A percentile compares a stretch with the other conserved stretches of the same genome.
Conservation (phyloP, 2,797 vertebrate species). For the Nannoperca australis region DNA sequence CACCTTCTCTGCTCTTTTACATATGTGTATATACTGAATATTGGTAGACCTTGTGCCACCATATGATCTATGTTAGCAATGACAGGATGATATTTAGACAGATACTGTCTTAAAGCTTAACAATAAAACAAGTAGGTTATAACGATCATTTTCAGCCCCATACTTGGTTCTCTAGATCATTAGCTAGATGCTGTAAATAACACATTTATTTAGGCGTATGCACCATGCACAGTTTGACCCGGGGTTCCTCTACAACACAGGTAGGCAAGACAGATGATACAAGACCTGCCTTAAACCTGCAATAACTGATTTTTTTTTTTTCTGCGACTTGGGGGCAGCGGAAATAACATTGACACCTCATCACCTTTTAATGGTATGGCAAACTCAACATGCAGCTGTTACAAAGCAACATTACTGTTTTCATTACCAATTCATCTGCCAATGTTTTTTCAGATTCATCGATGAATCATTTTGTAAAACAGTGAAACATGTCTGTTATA, state of each 20-base stretch:
- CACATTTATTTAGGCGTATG: background rate
- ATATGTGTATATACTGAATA: background rate
- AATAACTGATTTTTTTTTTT: background rate
- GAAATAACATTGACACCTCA: background rate
- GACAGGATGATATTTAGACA: background rate
- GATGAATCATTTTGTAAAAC: too few species aligned
- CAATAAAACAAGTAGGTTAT: too few species aligned
- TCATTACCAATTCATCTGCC: background rate
- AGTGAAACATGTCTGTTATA: background rate
- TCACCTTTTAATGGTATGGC: background rate
- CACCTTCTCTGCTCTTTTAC: slow-evolving; percentile 14
- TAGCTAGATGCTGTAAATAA: slow-evolving; percentile 1
- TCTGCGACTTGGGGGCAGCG: background rate
- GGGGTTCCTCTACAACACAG: too few species aligned
- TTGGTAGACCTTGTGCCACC: background rate
- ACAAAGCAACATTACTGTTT: background rate
- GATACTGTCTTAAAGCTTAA: slow-evolving; percentile 6
- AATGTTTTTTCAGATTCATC: too few species aligned
- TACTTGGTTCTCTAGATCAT: too few species aligned
- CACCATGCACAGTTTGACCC: background rate
- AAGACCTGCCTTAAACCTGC: too few species aligned
- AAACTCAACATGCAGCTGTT: background rate
- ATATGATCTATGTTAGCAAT: background rate
- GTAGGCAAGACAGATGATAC: background rate
- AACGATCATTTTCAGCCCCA: too few species aligned